Evolutionary conservation across 2,888 invertebrate species (phyloP).

Genomic region (Drosophila silvestris): DNA sequence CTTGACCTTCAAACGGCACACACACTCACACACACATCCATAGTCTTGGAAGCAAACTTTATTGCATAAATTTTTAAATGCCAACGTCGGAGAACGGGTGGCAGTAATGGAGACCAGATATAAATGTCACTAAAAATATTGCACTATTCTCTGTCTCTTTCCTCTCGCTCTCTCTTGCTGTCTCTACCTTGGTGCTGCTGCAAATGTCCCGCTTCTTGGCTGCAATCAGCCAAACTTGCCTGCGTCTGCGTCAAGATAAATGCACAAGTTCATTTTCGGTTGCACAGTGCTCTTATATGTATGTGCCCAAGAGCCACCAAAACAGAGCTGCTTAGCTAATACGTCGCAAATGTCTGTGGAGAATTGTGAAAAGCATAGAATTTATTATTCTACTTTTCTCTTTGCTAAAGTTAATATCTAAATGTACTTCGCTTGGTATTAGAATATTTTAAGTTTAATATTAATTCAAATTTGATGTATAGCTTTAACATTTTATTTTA

Average conservation of each 20-base stretch:
- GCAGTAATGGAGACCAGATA: slow-evolving; percentile 54
- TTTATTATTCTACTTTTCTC: background rate
- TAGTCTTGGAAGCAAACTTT: slow-evolving; percentile 57
- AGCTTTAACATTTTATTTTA: background rate
- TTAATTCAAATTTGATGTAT: background rate
- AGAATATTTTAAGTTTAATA: background rate
- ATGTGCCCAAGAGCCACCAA: background rate
- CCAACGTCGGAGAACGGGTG: slow-evolving; percentile 26
- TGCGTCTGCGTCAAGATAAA: slow-evolving; percentile 75
- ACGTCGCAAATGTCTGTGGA: background rate
- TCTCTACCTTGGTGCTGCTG: slow-evolving; percentile 10
- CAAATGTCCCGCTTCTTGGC: slow-evolving; percentile 55
- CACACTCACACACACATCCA: slow-evolving; percentile 23
- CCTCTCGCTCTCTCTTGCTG: background rate
- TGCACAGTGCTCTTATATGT: slow-evolving; percentile 47
- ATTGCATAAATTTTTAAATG: slow-evolving; percentile 81
- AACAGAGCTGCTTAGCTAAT: slow-evolving; percentile 28
- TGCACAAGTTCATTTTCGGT: slow-evolving; percentile 80
- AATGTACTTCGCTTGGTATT: background rate
- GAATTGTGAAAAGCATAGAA: slow-evolving; percentile 2
- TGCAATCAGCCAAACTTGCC: slow-evolving; percentile 77
- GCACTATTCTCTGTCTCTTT: slow-evolving; percentile 45
- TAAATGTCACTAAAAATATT: slow-evolving; percentile 79
- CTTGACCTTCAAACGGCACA: slow-evolving; percentile 72
- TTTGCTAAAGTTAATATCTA: no score